Conservation (phyloP, 2,113 vertebrate genomes). For the Cebidichthys violaceus region DNA sequence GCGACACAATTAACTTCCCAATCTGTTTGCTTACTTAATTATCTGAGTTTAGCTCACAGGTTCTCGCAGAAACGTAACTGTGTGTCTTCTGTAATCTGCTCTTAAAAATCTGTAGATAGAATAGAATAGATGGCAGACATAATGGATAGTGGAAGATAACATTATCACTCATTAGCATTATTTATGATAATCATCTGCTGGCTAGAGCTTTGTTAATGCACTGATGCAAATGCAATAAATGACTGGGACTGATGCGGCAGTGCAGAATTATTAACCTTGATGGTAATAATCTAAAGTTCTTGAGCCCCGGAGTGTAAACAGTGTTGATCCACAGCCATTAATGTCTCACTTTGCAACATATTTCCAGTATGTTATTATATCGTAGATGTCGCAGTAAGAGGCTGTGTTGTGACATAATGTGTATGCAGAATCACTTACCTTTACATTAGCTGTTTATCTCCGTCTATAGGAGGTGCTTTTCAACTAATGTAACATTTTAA, state of each 20-base stretch:
- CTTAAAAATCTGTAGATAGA: background rate
- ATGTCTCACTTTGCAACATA: conserved; percentile 11
- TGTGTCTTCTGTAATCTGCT: conserved; percentile 8
- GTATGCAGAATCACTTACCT: conserved; percentile 3
- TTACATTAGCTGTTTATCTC: conserved; percentile 10
- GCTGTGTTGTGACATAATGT: background rate
- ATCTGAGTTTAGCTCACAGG: background rate
- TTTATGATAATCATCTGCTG: conserved; percentile 52
- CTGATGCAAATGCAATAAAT: conserved; percentile 41
- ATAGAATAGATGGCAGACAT: background rate
- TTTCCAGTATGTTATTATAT: conserved; percentile 21
- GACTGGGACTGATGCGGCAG: conserved; percentile 44
- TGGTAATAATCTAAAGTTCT: conserved; percentile 44
- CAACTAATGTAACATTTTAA: conserved; percentile 18
- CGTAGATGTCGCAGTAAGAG: conserved; percentile 6
- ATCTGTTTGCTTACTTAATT: conserved; percentile 7
- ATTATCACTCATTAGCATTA: conserved; percentile 45
- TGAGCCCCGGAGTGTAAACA: conserved; percentile 22
- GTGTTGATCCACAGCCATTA: conserved; percentile 36
- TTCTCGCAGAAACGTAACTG: background rate
- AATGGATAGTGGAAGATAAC: conserved; percentile 30
- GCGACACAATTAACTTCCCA: background rate
- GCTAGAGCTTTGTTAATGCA: conserved; percentile 47
- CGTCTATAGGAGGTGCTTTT: conserved; percentile 20
- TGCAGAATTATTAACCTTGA: conserved; percentile 46